A percentile compares a stretch with the other conserved stretches of the same genome.
Evolutionary conservation across 2,797 vertebrate genomes (phyloP).

Genomic region (Acipenser transmontanus): DNA sequence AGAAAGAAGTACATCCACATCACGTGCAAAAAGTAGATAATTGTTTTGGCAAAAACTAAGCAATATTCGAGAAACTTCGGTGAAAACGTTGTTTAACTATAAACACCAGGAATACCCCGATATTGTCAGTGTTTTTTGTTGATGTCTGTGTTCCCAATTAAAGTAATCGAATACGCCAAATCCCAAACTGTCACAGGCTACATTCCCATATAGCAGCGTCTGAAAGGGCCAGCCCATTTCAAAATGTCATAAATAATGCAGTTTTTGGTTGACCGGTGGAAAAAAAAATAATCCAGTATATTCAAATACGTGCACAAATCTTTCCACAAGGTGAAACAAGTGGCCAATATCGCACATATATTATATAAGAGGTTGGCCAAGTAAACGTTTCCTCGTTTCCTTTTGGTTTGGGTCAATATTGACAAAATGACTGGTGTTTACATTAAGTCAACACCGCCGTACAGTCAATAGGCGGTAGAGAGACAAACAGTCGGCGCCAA

Average conservation of each 20-base stretch:
- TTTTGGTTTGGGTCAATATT: conserved; percentile 22
- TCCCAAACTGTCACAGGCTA: conserved; percentile 34
- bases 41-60: no score
- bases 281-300: no score
- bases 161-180: conserved; percentile 23
- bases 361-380: conserved; percentile 12
- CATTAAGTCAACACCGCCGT: conserved; percentile 9
- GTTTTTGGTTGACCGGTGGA: no score
- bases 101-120: conserved; percentile 12
- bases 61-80: no score
- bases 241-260: conserved; percentile 24
- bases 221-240: conserved; percentile 45
- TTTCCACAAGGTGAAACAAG: no score
- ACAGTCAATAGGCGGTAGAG: not conserved
- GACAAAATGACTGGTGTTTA: conserved; percentile 24
- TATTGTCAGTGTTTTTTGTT: conserved; percentile 30
- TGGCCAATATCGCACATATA: no score
- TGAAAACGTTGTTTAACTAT: not conserved
- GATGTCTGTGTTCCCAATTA: conserved; percentile 25
- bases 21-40: conserved; percentile 36
- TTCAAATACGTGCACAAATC: no score
- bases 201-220: no score
- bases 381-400: conserved; percentile 22
- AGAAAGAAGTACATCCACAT: conserved; percentile 16
- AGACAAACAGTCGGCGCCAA: not conserved